A percentile compares a stretch with the other conserved stretches of the same genome.
These are phyloP conservation scores for Anhinga anhinga DNA, from an alignment of 2,113 vertebrate genomes.

Conservation along the genomic window DNA sequence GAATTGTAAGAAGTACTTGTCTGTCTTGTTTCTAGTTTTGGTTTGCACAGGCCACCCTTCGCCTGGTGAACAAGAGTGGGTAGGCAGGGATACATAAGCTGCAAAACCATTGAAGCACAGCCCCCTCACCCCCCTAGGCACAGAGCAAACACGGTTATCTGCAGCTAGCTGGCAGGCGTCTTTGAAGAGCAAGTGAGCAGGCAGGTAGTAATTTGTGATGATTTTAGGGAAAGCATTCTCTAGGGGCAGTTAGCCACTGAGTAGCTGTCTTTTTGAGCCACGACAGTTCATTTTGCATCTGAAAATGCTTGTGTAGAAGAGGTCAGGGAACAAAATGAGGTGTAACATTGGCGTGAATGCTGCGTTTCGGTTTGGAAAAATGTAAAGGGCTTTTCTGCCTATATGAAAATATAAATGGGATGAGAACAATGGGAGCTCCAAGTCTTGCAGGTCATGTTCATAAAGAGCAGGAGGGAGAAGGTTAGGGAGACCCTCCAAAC, in stretches of 20 bases:
- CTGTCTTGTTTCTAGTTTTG: background rate
- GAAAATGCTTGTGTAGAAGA: background rate
- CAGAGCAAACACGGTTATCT: background rate
- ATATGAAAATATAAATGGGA: background rate
- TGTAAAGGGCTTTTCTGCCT: background rate
- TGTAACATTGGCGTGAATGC: background rate
- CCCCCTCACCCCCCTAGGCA: background rate
- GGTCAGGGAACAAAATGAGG: background rate
- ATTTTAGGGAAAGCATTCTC: background rate
- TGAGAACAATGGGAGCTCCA: background rate
- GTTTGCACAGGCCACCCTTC: background rate
- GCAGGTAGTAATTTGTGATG: background rate
- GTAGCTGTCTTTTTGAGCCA: background rate
- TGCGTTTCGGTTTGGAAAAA: background rate
- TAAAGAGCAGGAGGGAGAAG: background rate
- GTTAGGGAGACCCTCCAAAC: background rate
- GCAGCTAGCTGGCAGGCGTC: background rate
- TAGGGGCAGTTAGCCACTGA: rapidly evolving
- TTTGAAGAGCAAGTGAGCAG: background rate
- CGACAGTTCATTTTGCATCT: background rate
- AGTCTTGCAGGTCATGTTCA: background rate
- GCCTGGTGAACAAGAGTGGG: background rate
- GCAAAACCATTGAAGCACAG: background rate
- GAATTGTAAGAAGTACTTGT: background rate
- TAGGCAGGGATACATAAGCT: background rate